phyloP scores from a whole-genome alignment of 2,113 vertebrate species.

The Conger conger region DNA sequence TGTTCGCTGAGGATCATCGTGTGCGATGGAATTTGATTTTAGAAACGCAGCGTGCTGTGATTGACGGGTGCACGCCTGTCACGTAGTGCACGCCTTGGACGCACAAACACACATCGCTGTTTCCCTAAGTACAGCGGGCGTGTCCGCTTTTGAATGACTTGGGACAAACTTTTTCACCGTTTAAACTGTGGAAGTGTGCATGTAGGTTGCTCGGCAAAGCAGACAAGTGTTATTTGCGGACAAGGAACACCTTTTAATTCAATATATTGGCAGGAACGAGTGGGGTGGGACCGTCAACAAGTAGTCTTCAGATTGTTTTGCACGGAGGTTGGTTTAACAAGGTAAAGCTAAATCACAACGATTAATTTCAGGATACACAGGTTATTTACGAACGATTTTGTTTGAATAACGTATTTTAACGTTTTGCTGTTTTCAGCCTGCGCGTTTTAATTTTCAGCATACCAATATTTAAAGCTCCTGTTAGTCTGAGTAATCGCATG shows the following conservation, averaged over 20 bases:
- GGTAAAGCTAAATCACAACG: not conserved
- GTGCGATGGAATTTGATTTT: not conserved
- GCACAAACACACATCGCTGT: not conserved
- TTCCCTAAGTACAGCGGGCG: not conserved
- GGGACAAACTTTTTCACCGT: not conserved
- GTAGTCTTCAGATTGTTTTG: not conserved
- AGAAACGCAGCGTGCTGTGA: not conserved
- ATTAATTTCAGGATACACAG: not conserved
- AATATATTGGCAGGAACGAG: not conserved
- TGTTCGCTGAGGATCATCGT: not conserved
- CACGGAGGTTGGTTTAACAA: not conserved
- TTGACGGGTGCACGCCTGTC: not conserved
- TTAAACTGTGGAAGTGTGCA: not conserved
- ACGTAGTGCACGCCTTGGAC: conserved; percentile 25
- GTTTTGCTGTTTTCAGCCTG: not conserved
- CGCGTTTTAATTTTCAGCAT: too few species aligned
- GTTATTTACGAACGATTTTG: not conserved
- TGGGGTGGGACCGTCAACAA: not conserved
- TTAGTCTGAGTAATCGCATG: too few species aligned
- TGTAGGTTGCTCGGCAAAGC: not conserved
- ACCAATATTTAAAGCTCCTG: too few species aligned
- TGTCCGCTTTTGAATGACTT: conserved; percentile 17
- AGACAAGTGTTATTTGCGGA: not conserved
- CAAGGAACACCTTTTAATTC: not conserved
- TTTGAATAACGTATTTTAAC: not conserved